Evolutionary conservation across 2,888 invertebrate genomes (phyloP).

Genomic region (Xylota sylvarum): DNA sequence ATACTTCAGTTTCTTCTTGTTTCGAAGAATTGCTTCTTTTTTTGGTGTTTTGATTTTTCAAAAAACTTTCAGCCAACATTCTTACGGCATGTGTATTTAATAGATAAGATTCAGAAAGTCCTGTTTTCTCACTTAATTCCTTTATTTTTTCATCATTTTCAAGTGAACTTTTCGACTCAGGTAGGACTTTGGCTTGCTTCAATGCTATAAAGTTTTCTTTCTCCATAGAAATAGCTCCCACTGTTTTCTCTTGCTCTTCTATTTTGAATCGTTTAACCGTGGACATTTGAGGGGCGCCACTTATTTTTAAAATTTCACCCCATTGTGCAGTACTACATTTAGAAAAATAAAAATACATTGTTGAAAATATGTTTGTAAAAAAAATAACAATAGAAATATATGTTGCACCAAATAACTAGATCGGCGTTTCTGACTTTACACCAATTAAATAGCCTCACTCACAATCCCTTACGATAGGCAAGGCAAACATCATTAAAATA

Average conservation of each 20-base stretch:
- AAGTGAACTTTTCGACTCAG: neutral
- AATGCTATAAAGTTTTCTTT: neutral
- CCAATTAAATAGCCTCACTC: too few species aligned
- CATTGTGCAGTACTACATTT: neutral
- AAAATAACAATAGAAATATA: too few species aligned
- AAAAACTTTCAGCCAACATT: neutral
- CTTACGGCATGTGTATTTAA: conserved; percentile 26
- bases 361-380: neutral
- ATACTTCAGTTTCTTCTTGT: neutral
- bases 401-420: too few species aligned
- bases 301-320: neutral
- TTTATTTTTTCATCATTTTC: neutral
- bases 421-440: too few species aligned
- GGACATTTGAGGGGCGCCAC: neutral
- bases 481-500: too few species aligned
- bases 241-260: neutral
- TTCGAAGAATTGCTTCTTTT: neutral
- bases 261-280: neutral
- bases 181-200: neutral
- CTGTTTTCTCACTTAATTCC: neutral
- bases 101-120: neutral
- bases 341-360: neutral
- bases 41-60: neutral
- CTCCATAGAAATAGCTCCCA: neutral
- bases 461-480: too few species aligned